Base-by-base conservation (phyloP, 2,113 vertebrate genomes). In the Eudyptes chrysolophus region DNA sequence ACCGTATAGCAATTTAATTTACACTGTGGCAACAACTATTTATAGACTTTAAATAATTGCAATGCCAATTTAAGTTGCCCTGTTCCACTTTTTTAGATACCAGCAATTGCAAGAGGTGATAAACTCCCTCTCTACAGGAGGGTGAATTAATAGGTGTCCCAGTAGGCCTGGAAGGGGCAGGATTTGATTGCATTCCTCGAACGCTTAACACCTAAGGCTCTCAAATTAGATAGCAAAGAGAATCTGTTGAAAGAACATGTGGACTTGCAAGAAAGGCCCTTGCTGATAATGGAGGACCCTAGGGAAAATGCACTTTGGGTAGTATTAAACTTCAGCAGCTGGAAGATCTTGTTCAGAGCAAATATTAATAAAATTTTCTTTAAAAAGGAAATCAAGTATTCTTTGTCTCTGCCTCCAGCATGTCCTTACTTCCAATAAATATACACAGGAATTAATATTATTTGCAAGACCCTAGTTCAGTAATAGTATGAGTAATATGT, bases 21-120 rank as follows among this genome's bases (percentile, higher is more conserved):
- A 96, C 58, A 10, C 65, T 34, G 49, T 76, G 76, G 60, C 82
- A 96, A 75, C 68, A 84, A 58, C 94, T 97, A 92, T 97, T 95
- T 95, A 94, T 95, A 97, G 96, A 20, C 51, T 84, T 84, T 80
- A 87, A 96, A 58, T 96, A 96, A 97, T 90, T 95, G 71, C 80
- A 80, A 9, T 94, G 94, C 69, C 87, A 93, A 83, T 96, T 95
- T 89, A 84, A 95, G 90, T 96, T 92, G 84, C 52, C 75, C 72
- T 83, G 44, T 91, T 95, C 72, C n/a, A 75, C 82, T 94, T 94
- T 78, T 96, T 79, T 78, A 84, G 79, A 52, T 89, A 34, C 29
- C 87, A 42, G 82, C 76, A 87, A 71, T 71, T 92, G 89, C 54
- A 84, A 48, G 84, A 95, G 82, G 89, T 90, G 29, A 94, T 95